phyloP scores from a whole-genome alignment of 2,888 invertebrate genomes.

The Tenodera sinensis region DNA sequence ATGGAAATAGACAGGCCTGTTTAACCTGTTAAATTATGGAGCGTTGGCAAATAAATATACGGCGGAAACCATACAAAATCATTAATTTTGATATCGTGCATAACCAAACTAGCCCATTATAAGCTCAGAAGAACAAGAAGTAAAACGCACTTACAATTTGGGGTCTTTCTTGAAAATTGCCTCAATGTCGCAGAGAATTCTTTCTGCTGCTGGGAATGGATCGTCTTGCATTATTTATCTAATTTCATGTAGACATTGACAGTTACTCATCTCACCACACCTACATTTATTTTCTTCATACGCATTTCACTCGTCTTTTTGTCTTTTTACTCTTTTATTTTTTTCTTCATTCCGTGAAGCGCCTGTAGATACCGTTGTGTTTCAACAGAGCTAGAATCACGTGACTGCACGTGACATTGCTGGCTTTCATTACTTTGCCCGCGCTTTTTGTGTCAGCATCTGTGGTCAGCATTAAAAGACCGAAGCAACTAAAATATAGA shows the following conservation, averaged over 20 bases:
- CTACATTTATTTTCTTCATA: neutral
- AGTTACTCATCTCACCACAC: neutral
- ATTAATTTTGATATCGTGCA: neutral
- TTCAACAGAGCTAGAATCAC: neutral
- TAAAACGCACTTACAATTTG: slow-evolving; percentile 63
- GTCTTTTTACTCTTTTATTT: neutral
- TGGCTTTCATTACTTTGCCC: too few relatives aligned
- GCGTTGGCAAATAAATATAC: too few relatives aligned
- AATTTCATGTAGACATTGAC: neutral
- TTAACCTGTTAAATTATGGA: too few relatives aligned
- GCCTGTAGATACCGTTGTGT: neutral
- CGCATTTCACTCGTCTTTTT: neutral
- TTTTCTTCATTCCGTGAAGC: neutral
- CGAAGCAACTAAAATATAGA: too few relatives aligned
- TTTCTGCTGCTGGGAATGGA: slow-evolving; percentile 71
- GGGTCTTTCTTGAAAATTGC: slow-evolving; percentile 69
- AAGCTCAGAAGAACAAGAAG: slow-evolving; percentile 15
- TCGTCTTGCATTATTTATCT: slow-evolving; percentile 53
- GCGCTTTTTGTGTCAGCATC: too few relatives aligned
- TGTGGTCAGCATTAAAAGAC: too few relatives aligned
- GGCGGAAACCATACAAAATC: neutral
- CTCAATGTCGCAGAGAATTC: slow-evolving; percentile 75
- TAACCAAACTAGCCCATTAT: neutral
- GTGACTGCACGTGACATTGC: too few relatives aligned
- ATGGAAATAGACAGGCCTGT: too few relatives aligned